Conservation (phyloP, 2,797 vertebrate genomes). For the Oreochromis mossambicus region DNA sequence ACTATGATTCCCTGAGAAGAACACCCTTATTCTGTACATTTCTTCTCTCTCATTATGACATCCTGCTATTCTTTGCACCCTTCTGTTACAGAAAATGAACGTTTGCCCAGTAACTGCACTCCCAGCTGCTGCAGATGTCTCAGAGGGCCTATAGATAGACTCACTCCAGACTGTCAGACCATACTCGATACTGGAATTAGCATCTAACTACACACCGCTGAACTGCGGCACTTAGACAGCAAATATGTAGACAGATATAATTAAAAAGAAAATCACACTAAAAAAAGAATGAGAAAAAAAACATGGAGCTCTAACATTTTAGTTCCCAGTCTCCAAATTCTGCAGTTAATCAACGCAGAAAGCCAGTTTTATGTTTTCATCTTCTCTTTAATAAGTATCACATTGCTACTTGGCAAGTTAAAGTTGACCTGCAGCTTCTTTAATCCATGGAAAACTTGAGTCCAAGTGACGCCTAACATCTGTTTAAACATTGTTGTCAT, state of each 20-base stretch:
- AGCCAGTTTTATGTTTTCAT: not conserved
- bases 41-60: conserved; percentile 37
- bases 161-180: conserved; percentile 11
- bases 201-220: not conserved
- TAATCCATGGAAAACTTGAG: conserved; percentile 46
- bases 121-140: conserved; percentile 52
- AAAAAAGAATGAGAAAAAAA: not conserved
- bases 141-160: conserved; percentile 49
- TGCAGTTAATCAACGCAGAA: not conserved
- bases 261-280: not conserved
- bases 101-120: conserved; percentile 41
- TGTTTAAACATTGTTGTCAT: conserved; percentile 57
- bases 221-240: not conserved
- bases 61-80: not conserved
- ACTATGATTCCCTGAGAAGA: conserved; percentile 10
- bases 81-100: conserved; percentile 33
- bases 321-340: not conserved
- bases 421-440: not conserved
- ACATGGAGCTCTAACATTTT: not conserved
- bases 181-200: conserved; percentile 26
- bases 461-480: conserved; percentile 36
- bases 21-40: conserved; percentile 4
- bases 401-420: conserved; percentile 7
- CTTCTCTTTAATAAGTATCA: not conserved
- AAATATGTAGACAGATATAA: not conserved